Evolutionary conservation across 2,113 vertebrate species (phyloP).

Genomic region (Myrmophylax atrothorax): DNA sequence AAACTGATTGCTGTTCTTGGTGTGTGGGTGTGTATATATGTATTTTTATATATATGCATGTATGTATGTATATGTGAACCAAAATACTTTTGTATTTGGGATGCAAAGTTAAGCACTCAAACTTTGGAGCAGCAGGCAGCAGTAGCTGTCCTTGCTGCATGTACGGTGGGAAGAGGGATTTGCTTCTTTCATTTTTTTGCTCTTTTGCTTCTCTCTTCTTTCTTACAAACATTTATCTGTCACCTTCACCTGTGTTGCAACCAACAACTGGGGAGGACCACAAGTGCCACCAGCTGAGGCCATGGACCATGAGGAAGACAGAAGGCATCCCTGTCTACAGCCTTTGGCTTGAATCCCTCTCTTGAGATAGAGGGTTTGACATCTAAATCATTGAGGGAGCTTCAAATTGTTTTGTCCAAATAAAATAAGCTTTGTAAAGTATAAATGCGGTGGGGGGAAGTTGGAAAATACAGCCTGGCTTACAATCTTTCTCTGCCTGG

Average conservation of each 20-base stretch:
- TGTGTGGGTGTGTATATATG: neutral
- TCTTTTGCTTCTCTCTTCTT: neutral
- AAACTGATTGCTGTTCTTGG: neutral
- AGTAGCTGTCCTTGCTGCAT: neutral
- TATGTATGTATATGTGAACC: neutral
- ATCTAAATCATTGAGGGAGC: neutral
- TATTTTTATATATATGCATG: neutral
- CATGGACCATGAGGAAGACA: neutral
- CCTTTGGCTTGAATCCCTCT: neutral
- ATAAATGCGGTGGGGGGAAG: neutral
- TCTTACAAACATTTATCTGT: neutral
- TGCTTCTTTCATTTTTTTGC: neutral
- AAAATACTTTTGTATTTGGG: conserved; percentile 29
- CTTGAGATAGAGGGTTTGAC: neutral
- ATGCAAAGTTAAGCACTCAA: neutral
- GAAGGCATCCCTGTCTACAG: neutral
- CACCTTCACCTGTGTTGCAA: neutral
- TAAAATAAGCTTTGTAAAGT: neutral
- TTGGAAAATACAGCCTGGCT: neutral
- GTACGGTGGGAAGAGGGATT: neutral
- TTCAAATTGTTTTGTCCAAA: neutral
- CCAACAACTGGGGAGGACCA: neutral
- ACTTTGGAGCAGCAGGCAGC: neutral
- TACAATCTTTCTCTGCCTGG: neutral
- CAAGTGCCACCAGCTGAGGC: neutral